Percentiles rank a stretch among this genome's conserved stretches.
phyloP scores from a whole-genome alignment of 2,797 vertebrate genomes.

The Cephalopachus bancanus region DNA sequence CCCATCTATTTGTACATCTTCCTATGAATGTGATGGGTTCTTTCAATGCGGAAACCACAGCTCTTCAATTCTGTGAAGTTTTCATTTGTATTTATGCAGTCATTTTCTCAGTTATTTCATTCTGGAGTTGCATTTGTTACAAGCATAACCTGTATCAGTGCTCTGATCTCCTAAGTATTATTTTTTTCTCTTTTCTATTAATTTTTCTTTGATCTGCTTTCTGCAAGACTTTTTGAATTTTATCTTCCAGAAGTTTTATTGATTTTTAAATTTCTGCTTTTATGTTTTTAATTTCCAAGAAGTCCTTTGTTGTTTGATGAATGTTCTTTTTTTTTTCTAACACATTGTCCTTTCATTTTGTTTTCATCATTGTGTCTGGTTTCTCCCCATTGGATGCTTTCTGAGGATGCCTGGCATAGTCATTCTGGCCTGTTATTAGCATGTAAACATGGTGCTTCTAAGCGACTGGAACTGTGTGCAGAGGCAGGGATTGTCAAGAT shows the following conservation, averaged over 20 bases:
- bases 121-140: background rate
- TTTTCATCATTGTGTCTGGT: background rate
- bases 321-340: background rate
- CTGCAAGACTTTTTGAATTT: slow-evolving; percentile 25
- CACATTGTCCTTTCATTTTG: background rate
- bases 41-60: slow-evolving; percentile 14
- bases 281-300: slow-evolving; percentile 58
- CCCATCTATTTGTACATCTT: background rate
- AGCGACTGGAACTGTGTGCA: background rate
- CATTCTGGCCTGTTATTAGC: background rate
- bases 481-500: background rate
- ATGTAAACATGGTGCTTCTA: background rate
- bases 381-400: background rate
- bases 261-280: slow-evolving; percentile 63
- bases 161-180: slow-evolving; percentile 51
- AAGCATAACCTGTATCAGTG: slow-evolving; percentile 29
- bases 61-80: slow-evolving; percentile 25
- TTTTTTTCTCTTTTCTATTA: slow-evolving; percentile 60
- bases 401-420: background rate
- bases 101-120: slow-evolving; percentile 35
- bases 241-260: slow-evolving; percentile 54
- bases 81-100: slow-evolving; percentile 45
- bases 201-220: slow-evolving; percentile 70
- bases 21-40: background rate
- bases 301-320: slow-evolving; percentile 32